Percentiles rank a stretch among this genome's conserved stretches.
Evolutionary conservation across 2,113 vertebrate genomes (phyloP).

Genomic region (Beaufortia kweichowensis): DNA sequence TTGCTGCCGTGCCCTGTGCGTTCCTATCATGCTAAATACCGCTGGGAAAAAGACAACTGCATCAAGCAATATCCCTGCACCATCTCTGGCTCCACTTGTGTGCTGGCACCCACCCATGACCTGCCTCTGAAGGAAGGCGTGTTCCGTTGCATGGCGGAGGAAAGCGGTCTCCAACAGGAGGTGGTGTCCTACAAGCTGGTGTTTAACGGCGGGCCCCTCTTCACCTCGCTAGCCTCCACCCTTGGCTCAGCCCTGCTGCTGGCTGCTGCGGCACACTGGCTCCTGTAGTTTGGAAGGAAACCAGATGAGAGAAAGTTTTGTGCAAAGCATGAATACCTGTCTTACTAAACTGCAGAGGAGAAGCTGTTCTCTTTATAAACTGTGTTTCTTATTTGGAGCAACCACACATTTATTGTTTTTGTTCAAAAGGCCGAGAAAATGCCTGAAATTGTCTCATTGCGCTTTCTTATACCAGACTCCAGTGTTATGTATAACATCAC

Average conservation of each 20-base stretch:
- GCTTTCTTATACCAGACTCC: constrained; percentile 30
- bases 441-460: constrained; percentile 36
- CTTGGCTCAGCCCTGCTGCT: constrained; percentile 69
- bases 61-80: constrained; percentile 73
- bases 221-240: constrained; percentile 66
- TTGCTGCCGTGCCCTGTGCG: constrained; percentile 77
- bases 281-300: constrained; percentile 71
- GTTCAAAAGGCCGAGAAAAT: constrained; percentile 43
- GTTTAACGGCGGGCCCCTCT: constrained; percentile 63
- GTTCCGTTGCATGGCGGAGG: constrained; percentile 78
- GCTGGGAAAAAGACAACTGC: constrained; percentile 80
- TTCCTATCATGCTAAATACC: constrained; percentile 79
- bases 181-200: constrained; percentile 76
- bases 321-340: constrained; percentile 64
- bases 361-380: constrained; percentile 44
- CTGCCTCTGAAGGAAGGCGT: constrained; percentile 75
- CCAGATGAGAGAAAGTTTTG: constrained; percentile 52
- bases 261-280: constrained; percentile 68
- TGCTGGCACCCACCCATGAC: constrained; percentile 69
- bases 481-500: constrained; percentile 26
- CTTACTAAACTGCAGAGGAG: constrained; percentile 31
- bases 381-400: constrained; percentile 50
- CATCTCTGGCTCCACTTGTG: constrained; percentile 77
- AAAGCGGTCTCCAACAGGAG: constrained; percentile 78
- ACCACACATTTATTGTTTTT: constrained; percentile 32